Evolutionary conservation across 2,888 invertebrate species (phyloP), one percentile per base, ranked within the genome.

Genomic region (Lasioglossum lativentre): DNA sequence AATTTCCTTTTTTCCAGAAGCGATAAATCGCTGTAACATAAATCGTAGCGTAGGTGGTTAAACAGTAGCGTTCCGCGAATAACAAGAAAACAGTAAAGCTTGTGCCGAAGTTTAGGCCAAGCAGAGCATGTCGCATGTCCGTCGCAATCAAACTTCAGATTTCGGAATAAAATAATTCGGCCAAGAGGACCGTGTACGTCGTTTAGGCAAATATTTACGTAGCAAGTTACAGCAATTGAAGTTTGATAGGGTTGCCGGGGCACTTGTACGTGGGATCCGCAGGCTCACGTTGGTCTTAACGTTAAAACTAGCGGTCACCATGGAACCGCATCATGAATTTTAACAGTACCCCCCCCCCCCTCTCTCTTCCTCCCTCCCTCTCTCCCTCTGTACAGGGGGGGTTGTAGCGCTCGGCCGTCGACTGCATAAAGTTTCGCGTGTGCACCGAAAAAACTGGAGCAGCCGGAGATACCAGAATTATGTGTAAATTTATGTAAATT

Each of bases 401-500:
- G n/a, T 23, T 30, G 73, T 47, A 19, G n/a, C 76, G 42, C 40
- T 14, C 23, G n/a, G n/a, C 59, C 63, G 34, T n/a, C 47, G 63
- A 70, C 70, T 76, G 80, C 76, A 85, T 80, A 80, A 85, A 85
- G 79, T 80, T 83, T 83, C 74, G 68, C 78, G 78, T 45, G 71
- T 30, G 83, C 72, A 12, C 70, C 38, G 34, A 56, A 75, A 47
- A 45, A 68, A 72, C n/a, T 47, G 68, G 38, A 77, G 68, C 10
- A 47, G 73, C 78, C 78, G 80, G 82, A 82, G 85, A 80, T 80
- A 79, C 78, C 68, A 78, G 80, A 82, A 85, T 85, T 85, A 85
- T 85, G 82, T 86, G 86, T 82, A 87, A 86, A 87, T 86, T 85
- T 82, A 87, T 87, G 86, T 73, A 87, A 87, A 87, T 87, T 86